Percentiles rank a stretch among this genome's conserved stretches.
Conservation (phyloP, 1,140 invertebrate species). For the Grapholita molesta region DNA sequence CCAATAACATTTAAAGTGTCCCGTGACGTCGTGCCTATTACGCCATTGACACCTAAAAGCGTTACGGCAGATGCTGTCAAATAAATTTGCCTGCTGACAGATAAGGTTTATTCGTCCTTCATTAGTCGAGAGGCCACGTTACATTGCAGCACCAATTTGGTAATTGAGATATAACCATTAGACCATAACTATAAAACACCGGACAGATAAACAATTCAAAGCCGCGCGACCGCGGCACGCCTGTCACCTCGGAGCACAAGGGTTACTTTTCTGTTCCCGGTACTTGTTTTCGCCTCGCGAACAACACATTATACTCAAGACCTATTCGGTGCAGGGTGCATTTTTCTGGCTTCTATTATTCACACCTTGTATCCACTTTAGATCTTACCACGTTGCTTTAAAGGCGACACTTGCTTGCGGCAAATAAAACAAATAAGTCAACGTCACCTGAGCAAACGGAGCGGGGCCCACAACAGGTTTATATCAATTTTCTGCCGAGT, state of each 20-base stretch:
- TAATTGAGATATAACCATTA: too few relatives aligned
- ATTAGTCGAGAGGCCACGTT: too few relatives aligned
- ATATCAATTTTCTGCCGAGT: conserved; percentile 74
- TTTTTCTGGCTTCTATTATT: conserved; percentile 59
- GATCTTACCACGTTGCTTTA: conserved; percentile 29
- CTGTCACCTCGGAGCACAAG: conserved; percentile 32
- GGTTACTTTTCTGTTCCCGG: conserved; percentile 47
- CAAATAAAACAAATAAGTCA: conserved; percentile 46
- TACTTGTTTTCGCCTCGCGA: conserved; percentile 50
- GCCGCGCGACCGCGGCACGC: conserved; percentile 32
- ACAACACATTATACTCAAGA: conserved; percentile 62
- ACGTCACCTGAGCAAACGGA: conserved; percentile 61
- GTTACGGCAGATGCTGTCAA: too few relatives aligned
- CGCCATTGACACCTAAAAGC: too few relatives aligned
- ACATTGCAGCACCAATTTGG: too few relatives aligned
- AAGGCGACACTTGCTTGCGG: conserved; percentile 30
- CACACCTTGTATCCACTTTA: conserved; percentile 25
- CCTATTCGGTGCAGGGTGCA: conserved; percentile 47
- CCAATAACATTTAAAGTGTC: too few relatives aligned
- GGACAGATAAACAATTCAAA: conserved; percentile 57
- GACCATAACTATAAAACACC: background rate
- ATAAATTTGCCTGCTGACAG: too few relatives aligned
- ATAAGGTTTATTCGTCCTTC: too few relatives aligned
- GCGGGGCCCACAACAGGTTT: conserved; percentile 64
- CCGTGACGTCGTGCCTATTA: too few relatives aligned